phyloP scores from a whole-genome alignment of 37 sponge, comb jelly and placozoan species.

The Aplysina aerophoba region DNA sequence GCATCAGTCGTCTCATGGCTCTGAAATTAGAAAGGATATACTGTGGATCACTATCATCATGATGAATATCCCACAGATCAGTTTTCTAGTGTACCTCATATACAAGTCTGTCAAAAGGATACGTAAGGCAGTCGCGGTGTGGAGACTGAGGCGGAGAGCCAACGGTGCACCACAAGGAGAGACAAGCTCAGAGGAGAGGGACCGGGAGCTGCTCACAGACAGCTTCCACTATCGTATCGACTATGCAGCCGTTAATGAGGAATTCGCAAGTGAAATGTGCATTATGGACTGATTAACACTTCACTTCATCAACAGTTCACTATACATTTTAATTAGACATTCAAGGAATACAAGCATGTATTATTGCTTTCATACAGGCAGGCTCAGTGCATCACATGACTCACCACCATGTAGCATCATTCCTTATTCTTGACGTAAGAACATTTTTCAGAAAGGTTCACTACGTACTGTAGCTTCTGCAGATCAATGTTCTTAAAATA shows the following conservation, averaged over 20 bases:
- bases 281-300: no score
- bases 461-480: no score
- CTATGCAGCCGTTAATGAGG: neutral
- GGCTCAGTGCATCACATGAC: no score
- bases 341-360: no score
- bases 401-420: no score
- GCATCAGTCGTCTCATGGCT: conserved; percentile 1
- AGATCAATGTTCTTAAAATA: no score
- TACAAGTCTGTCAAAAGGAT: neutral
- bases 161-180: neutral
- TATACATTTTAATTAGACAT: no score
- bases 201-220: neutral
- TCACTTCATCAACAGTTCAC: no score
- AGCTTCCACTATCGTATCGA: conserved; percentile 3
- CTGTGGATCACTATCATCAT: neutral
- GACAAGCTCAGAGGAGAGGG: conserved; percentile 13
- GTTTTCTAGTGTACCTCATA: neutral
- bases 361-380: no score
- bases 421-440: no score
- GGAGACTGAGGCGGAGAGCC: neutral
- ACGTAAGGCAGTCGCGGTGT: neutral
- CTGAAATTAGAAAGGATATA: neutral
- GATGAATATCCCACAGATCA: conserved; percentile 12
- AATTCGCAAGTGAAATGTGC: no score
- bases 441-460: no score